Base-by-base conservation (phyloP, 2,888 invertebrate genomes). In the Epirrhoe alternata region DNA sequence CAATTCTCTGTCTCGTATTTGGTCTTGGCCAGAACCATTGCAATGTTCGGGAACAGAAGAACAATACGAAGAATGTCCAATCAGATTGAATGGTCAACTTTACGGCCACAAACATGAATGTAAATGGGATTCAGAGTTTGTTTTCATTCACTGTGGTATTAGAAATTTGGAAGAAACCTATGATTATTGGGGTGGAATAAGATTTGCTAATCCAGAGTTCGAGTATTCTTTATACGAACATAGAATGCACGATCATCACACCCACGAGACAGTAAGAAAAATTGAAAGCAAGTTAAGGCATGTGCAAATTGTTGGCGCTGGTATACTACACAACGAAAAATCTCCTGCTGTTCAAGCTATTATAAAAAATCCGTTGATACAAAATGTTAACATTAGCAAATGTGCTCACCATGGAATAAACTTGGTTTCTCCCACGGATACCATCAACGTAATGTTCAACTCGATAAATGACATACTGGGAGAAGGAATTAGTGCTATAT, bases 161-260 rank as follows among this genome's bases (percentile, higher is more conserved):
- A 93, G 95, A 78, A 96, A 96, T 81, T 87, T 96, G 5, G 92
- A 95, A 5, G 92, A 94, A 10, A 90, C 93, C 16, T 93, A 95
- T 64, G 95, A 97, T 55, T 98, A 98, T 81, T 99, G 99, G 99
- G 99, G 99, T 50, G 99, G 99, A 42, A 96, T 99, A 70, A 94
- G 99, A 68, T 98, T 99, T 84, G 96, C 98, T 0, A 96, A 97
- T 82, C 95, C 97, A 3, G 96, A 97, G 84, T 98, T 98, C 84
- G 98, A 99, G 85, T 97, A 97, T 85, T 96, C 96, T 71, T 88
- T 96, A 1, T 97, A 97, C 81, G 96, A 97, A 75, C 95, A 97
- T 77, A 94, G 97, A 61, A 95, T 97, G 64, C 97, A 97, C 78
- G 97, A 97, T 77, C 95, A 96, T 6, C 95, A 96, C 55, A 97